Conservation (phyloP, 2,113 vertebrate species). For the Hypocryptadius cinnamomeus region DNA sequence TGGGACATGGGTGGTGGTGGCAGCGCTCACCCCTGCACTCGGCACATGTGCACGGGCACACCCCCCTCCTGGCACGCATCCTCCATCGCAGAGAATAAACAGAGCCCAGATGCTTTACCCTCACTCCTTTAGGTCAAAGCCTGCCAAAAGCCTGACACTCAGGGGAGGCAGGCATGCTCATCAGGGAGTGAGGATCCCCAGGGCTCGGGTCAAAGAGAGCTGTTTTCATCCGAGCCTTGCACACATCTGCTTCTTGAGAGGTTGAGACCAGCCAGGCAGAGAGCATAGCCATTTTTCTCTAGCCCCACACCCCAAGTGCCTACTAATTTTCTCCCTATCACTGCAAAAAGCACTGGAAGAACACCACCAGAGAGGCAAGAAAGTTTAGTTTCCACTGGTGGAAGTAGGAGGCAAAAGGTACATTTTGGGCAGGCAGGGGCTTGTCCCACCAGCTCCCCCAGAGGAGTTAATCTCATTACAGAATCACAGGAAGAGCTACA, state of each 20-base stretch:
- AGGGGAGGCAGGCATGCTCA: background rate
- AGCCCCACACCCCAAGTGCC: accelerated
- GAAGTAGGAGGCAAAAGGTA: background rate
- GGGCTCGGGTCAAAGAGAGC: background rate
- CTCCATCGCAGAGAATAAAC: background rate
- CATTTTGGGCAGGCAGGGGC: background rate
- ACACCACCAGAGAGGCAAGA: background rate
- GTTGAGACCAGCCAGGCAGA: background rate
- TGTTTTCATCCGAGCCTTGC: background rate
- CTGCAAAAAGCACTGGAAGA: background rate
- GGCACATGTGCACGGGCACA: accelerated
- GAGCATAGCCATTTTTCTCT: background rate
- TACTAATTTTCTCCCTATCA: background rate
- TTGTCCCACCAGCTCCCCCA: background rate
- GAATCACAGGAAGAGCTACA: background rate
- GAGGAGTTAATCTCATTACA: background rate
- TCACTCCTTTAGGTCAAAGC: background rate
- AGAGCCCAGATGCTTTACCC: background rate
- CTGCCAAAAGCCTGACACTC: background rate
- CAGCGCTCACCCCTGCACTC: background rate
- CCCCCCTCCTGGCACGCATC: accelerated
- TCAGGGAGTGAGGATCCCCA: background rate
- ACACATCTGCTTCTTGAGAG: background rate
- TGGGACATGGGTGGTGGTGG: accelerated
- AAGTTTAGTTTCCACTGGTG: background rate